These are phyloP conservation scores for Austrolebias charrua DNA, from an alignment of 2,797 vertebrate genomes.

Conservation along the genomic window DNA sequence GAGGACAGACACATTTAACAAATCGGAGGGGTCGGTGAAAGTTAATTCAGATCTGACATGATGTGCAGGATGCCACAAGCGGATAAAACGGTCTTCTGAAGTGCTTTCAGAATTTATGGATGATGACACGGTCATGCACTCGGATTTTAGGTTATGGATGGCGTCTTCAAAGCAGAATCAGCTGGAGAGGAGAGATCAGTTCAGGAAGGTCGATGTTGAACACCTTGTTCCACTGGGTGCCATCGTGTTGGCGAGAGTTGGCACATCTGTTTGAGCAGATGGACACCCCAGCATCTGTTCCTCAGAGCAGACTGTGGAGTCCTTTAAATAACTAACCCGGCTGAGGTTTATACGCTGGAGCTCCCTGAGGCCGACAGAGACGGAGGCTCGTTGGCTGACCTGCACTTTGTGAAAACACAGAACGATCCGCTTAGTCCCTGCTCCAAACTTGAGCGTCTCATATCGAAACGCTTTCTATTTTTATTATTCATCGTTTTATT, in stretches of 20 bases:
- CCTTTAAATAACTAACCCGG: constrained; percentile 61
- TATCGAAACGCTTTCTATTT: no score
- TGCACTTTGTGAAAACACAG: no score
- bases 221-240: constrained; percentile 36
- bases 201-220: constrained; percentile 8
- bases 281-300: constrained; percentile 29
- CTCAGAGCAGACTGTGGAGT: constrained; percentile 40
- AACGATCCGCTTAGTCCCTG: no score
- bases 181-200: constrained; percentile 2
- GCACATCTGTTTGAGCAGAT: constrained; percentile 55
- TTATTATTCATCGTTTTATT: no score
- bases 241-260: not conserved
- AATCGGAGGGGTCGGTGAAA: constrained; percentile 12
- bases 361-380: constrained; percentile 49
- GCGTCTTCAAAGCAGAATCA: not conserved
- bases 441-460: no score
- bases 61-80: not conserved
- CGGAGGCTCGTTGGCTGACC: no score
- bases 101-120: not conserved
- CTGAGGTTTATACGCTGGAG: constrained; percentile 34
- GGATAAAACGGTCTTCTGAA: not conserved
- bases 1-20: constrained; percentile 27
- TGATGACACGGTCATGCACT: no score
- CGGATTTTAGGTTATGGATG: not conserved
- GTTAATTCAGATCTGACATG: not conserved